phyloP scores from a whole-genome alignment of 2,113 vertebrate species.

The Arvicanthis niloticus region DNA sequence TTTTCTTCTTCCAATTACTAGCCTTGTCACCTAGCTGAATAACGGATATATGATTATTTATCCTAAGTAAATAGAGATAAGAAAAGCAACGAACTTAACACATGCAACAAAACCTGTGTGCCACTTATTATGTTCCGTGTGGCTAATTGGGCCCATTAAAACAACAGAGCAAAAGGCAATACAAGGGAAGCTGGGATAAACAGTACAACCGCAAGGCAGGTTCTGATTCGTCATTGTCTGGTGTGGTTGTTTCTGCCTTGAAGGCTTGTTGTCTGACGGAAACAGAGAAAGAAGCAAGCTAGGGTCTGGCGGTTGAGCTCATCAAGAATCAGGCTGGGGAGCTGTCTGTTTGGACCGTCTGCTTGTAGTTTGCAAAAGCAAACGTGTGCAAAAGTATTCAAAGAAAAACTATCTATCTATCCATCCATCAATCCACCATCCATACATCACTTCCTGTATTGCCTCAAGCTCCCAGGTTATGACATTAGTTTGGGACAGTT shows the following conservation, averaged over 20 bases:
- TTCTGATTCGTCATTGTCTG: slow-evolving; percentile 42
- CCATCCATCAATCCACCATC: no score
- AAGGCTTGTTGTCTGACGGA: background rate
- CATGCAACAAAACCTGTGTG: slow-evolving; percentile 86
- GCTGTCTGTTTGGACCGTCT: background rate
- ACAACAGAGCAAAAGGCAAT: slow-evolving; percentile 64
- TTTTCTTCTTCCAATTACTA: slow-evolving; percentile 94
- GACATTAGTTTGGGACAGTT: background rate
- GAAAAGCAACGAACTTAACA: slow-evolving; percentile 90
- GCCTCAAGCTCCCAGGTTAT: background rate
- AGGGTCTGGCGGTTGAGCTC: background rate
- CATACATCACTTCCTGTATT: background rate
- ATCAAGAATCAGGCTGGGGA: background rate
- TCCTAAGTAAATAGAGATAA: slow-evolving; percentile 92
- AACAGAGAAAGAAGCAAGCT: slow-evolving; percentile 20
- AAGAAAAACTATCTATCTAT: background rate
- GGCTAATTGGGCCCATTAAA: slow-evolving; percentile 86
- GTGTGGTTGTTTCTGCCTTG: background rate
- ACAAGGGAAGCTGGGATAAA: background rate
- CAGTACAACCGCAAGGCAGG: background rate
- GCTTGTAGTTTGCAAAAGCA: slow-evolving; percentile 24
- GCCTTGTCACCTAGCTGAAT: slow-evolving; percentile 92
- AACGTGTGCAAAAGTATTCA: slow-evolving; percentile 25
- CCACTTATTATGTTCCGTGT: slow-evolving; percentile 83
- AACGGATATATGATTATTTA: slow-evolving; percentile 93